Evolutionary conservation across 2,797 vertebrate species (phyloP).

Genomic region (Ctenopoma multispine): DNA sequence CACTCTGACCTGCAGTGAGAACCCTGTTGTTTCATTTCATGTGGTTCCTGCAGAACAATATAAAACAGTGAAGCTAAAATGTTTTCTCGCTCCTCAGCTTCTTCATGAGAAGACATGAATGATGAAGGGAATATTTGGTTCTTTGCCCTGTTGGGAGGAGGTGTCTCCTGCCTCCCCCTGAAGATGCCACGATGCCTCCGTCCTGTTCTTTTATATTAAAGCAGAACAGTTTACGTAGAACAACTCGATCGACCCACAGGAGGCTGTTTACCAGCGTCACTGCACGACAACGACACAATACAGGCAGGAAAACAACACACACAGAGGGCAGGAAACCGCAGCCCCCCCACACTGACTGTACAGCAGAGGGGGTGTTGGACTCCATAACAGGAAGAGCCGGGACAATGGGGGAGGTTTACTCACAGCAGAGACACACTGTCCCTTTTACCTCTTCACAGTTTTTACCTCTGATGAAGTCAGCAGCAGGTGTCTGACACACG

Average conservation of each 20-base stretch:
- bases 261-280: constrained; percentile 11
- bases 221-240: no score
- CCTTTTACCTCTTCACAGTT: not conserved
- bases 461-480: not conserved
- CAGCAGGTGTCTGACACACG: constrained; percentile 1
- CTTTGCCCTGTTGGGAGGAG: no score
- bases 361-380: constrained; percentile 42
- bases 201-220: no score
- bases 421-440: constrained; percentile 28
- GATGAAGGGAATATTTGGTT: no score
- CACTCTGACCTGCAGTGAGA: no score
- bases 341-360: constrained; percentile 45
- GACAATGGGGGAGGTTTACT: constrained; percentile 77
- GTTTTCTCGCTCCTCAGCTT: no score
- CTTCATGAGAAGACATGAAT: no score
- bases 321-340: constrained; percentile 64
- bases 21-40: no score
- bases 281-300: constrained; percentile 57
- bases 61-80: no score
- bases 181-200: no score
- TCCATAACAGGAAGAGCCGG: constrained; percentile 79
- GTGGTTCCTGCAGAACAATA: no score
- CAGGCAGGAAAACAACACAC: constrained; percentile 54
- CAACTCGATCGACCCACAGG: constrained; percentile 14
- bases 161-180: no score